These are phyloP conservation scores for Apamea monoglypha DNA, from an alignment of 2,888 invertebrate species.

Conservation along the genomic window DNA sequence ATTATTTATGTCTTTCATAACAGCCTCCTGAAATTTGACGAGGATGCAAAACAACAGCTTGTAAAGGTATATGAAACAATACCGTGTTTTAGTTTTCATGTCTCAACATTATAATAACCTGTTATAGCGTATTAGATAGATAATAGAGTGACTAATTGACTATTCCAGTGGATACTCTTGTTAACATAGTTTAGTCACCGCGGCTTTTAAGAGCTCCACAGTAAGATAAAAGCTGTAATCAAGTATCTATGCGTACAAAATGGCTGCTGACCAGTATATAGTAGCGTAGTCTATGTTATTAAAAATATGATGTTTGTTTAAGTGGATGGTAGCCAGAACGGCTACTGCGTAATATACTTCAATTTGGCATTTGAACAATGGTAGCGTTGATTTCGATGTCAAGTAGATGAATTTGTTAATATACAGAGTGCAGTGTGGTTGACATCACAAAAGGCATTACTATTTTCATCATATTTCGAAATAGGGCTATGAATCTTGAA, in stretches of 20 bases:
- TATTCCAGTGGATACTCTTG: slow-evolving; percentile 18
- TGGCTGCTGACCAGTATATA: neutral
- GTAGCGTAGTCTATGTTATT: slow-evolving; percentile 6
- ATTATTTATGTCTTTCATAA: no score
- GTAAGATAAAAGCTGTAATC: slow-evolving; percentile 8
- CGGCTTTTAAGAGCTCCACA: slow-evolving; percentile 11
- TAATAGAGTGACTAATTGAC: slow-evolving; percentile 36
- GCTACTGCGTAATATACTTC: neutral
- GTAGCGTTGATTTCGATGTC: slow-evolving; percentile 23
- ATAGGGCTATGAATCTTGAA: neutral
- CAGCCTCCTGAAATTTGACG: no score
- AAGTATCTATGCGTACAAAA: slow-evolving; percentile 20
- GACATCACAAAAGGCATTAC: neutral
- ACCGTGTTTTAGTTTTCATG: slow-evolving; percentile 16
- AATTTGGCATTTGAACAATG: slow-evolving; percentile 21
- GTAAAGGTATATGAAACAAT: slow-evolving; percentile 21
- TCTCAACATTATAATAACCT: slow-evolving; percentile 9
- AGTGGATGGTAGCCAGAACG: neutral
- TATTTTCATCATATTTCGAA: neutral
- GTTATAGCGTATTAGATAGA: slow-evolving; percentile 8
- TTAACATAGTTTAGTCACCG: slow-evolving; percentile 30
- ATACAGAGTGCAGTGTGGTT: neutral
- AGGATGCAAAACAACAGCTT: no score
- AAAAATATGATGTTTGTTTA: neutral
- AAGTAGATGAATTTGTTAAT: neutral